Percentiles rank a stretch among this genome's conserved stretches.
phyloP scores from a whole-genome alignment of 2,797 vertebrate genomes.

The Lagorchestes hirsutus region DNA sequence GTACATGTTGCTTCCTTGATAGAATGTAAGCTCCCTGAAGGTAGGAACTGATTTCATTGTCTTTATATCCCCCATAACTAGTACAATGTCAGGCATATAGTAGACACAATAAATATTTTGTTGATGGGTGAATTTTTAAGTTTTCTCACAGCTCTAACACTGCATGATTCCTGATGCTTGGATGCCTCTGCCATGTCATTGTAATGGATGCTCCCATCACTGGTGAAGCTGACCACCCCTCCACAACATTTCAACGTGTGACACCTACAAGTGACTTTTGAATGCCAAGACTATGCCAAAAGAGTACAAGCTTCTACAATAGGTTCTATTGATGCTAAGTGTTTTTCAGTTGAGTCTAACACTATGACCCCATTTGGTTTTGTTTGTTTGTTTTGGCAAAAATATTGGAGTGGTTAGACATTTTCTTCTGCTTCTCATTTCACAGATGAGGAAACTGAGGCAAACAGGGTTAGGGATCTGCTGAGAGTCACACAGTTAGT shows the following conservation, averaged over 20 bases:
- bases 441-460: background rate
- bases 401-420: background rate
- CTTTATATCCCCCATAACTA: background rate
- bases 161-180: background rate
- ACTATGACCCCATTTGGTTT: too few relatives aligned
- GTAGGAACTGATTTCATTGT: background rate
- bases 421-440: background rate
- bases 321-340: background rate
- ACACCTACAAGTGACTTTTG: background rate
- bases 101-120: background rate
- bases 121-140: background rate
- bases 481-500: background rate
- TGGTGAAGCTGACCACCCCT: background rate
- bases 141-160: background rate
- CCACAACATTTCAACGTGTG: background rate
- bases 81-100: background rate
- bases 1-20: background rate
- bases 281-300: background rate
- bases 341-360: too few relatives aligned
- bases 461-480: background rate
- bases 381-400: too few relatives aligned
- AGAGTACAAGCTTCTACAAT: background rate
- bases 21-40: background rate
- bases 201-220: background rate
- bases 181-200: background rate